Evolutionary conservation across 1,140 invertebrate species (phyloP).

Genomic region (Colletes latitarsis): DNA sequence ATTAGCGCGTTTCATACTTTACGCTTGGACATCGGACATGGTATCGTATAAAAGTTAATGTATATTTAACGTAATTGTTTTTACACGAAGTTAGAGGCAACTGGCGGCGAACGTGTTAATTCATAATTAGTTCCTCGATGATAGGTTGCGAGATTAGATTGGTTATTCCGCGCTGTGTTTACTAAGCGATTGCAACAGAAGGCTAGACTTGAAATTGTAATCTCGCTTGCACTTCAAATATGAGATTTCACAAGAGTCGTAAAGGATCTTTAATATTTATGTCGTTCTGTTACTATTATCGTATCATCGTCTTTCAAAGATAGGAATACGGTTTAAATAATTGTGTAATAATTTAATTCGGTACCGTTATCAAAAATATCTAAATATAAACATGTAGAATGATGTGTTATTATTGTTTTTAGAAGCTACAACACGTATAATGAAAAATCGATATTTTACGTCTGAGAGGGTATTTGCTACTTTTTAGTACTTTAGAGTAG

Average conservation of each 20-base stretch:
- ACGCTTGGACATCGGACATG: no score
- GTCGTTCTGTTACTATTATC: constrained; percentile 14
- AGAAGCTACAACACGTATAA: no score
- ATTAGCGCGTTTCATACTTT: neutral
- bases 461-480: no score
- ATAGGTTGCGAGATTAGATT: constrained; percentile 23
- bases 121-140: constrained; percentile 10
- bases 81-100: neutral
- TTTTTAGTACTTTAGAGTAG: neutral
- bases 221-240: neutral
- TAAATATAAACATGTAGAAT: no score
- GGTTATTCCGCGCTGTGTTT: constrained; percentile 13
- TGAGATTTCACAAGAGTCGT: constrained; percentile 10
- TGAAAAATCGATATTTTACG: no score
- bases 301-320: neutral
- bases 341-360: no score
- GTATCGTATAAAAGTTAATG: no score
- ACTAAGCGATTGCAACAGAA: constrained; percentile 13
- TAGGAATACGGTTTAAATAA: no score
- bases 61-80: neutral
- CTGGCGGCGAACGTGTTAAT: constrained; percentile 1
- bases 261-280: constrained; percentile 1
- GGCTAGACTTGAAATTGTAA: constrained; percentile 11
- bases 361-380: no score
- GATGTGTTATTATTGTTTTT: no score